Evolutionary conservation across 2,113 vertebrate genomes (phyloP).

Genomic region (Ginglymostoma cirratum): DNA sequence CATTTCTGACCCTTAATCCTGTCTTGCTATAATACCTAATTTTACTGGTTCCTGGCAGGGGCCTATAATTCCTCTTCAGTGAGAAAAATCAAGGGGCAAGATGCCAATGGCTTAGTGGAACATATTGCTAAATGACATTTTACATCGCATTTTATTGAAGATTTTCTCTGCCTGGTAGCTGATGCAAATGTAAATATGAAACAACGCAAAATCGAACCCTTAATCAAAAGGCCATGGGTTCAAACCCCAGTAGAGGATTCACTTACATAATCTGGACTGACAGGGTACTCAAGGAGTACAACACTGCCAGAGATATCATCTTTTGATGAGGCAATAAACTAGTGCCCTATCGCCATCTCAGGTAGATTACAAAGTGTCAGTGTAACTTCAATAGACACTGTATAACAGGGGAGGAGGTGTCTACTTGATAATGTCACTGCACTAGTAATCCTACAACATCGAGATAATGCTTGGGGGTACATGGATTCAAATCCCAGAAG

Average conservation of each 20-base stretch:
- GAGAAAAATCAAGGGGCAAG: not conserved
- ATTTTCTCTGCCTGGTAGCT: not conserved
- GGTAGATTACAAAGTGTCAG: not conserved
- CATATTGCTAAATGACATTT: not conserved
- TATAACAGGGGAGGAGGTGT: too few species aligned
- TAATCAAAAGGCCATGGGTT: not conserved
- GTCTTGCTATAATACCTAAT: conserved; percentile 45
- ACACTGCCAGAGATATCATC: not conserved
- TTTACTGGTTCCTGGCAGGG: conserved; percentile 46
- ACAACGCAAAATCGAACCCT: not conserved
- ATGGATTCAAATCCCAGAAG: not conserved
- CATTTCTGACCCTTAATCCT: conserved; percentile 56
- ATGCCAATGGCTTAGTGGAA: not conserved
- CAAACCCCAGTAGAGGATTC: not conserved
- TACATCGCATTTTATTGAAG: not conserved
- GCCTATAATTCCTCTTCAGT: conserved; percentile 44
- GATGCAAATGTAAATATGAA: not conserved
- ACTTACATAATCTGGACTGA: not conserved
- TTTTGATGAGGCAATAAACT: not conserved
- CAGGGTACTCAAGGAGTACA: not conserved
- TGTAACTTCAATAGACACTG: too few species aligned
- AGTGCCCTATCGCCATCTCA: not conserved
- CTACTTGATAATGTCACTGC: too few species aligned
- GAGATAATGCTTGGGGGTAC: too few species aligned
- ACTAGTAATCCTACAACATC: too few species aligned